These are phyloP conservation scores for Chamaetylas fuelleborni DNA, from an alignment of 2,113 vertebrate genomes.

Conservation along the genomic window DNA sequence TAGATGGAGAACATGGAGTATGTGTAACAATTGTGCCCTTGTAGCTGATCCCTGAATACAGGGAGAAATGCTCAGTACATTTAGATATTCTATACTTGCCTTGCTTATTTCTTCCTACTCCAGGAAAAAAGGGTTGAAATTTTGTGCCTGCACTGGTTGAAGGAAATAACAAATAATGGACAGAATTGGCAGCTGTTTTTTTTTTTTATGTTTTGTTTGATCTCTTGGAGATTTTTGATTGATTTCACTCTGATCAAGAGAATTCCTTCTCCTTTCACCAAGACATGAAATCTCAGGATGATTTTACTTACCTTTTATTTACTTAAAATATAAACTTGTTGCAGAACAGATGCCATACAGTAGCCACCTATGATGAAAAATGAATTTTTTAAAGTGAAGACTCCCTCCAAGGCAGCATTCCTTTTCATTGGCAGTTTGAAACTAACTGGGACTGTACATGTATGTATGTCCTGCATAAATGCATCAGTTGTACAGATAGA, in stretches of 20 bases:
- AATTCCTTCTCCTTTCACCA: background rate
- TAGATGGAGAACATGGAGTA: rapidly evolving
- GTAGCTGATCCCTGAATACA: background rate
- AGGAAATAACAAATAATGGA: background rate
- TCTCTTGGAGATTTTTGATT: background rate
- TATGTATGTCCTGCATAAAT: background rate
- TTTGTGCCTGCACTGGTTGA: background rate
- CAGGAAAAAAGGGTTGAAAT: background rate
- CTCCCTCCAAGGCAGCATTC: background rate
- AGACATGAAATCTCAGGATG: background rate
- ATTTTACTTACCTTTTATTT: background rate
- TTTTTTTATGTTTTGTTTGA: background rate
- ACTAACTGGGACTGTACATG: background rate
- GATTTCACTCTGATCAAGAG: background rate
- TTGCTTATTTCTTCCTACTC: background rate
- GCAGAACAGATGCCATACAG: background rate
- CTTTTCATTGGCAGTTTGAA: background rate
- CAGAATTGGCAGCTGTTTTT: background rate
- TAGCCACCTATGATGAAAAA: background rate
- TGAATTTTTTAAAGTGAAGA: background rate
- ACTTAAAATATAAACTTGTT: background rate
- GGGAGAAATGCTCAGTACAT: background rate
- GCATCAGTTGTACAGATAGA: rapidly evolving
- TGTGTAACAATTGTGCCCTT: background rate
- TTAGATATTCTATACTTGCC: background rate